Conservation (phyloP, 2,888 invertebrate species). For the Dascillus cervinus region DNA sequence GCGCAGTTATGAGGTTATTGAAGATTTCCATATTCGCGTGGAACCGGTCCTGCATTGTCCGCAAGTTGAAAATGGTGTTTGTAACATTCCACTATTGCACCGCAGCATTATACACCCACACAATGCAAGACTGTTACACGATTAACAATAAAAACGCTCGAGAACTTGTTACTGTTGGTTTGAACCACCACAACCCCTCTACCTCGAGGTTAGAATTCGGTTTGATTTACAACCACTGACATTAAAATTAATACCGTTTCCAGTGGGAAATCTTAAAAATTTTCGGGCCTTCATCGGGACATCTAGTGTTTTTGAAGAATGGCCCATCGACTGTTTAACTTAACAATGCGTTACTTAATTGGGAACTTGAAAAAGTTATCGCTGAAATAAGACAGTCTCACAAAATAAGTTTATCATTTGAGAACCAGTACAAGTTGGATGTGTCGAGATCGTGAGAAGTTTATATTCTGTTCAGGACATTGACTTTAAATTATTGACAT, state of each 20-base stretch:
- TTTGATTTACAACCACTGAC: constrained; percentile 10
- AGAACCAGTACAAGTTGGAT: constrained; percentile 1
- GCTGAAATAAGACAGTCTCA: too few species aligned
- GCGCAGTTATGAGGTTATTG: too few species aligned
- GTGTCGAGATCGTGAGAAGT: constrained; percentile 6
- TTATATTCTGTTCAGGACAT: constrained; percentile 5
- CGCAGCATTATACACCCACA: not conserved
- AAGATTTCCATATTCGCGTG: too few species aligned
- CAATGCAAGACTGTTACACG: not conserved
- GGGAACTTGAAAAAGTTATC: too few species aligned
- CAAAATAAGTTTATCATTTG: constrained; percentile 7
- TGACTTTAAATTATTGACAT: constrained; percentile 6
- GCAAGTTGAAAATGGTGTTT: not conserved
- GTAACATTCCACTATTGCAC: not conserved
- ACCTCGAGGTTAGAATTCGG: constrained; percentile 7
- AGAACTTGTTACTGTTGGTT: not conserved
- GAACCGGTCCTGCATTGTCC: too few species aligned
- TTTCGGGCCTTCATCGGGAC: constrained; percentile 3
- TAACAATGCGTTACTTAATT: too few species aligned
- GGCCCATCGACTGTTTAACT: too few species aligned
- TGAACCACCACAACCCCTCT: constrained; percentile 7
- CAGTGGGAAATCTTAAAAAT: constrained; percentile 2
- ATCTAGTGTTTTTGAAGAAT: too few species aligned
- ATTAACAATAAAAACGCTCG: not conserved
- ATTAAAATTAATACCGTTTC: constrained; percentile 2